phyloP scores from a whole-genome alignment of 2,888 invertebrate species.

The Scaptomyza cyrtandrae region DNA sequence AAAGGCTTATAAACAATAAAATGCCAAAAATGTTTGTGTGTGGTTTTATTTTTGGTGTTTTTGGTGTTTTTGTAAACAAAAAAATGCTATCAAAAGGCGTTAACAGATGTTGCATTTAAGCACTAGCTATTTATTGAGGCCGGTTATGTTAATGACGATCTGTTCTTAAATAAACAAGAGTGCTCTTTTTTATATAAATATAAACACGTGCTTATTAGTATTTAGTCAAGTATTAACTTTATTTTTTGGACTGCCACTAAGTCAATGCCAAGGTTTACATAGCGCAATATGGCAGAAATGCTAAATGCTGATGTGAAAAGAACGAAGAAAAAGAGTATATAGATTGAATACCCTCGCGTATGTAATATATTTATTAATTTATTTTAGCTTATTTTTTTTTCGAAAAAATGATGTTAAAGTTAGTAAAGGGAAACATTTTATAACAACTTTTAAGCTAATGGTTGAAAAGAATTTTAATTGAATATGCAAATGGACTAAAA shows the following conservation, averaged over 20 bases:
- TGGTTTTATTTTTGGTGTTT: constrained; percentile 35
- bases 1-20: constrained; percentile 61
- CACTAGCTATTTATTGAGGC: constrained; percentile 47
- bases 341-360: not conserved
- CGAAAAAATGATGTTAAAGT: not conserved
- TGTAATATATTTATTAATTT: not conserved
- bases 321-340: not conserved
- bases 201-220: constrained; percentile 34
- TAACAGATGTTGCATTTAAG: constrained; percentile 74
- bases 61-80: constrained; percentile 70
- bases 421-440: not conserved
- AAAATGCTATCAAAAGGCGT: constrained; percentile 34
- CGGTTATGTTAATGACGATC: constrained; percentile 33
- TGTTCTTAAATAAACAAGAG: constrained; percentile 58
- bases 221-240: constrained; percentile 32
- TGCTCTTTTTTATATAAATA: constrained; percentile 41
- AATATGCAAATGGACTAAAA: not conserved
- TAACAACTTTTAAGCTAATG: not conserved
- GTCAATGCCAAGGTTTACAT: constrained; percentile 55
- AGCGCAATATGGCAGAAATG: constrained; percentile 20
- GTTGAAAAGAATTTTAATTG: not conserved
- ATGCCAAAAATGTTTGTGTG: constrained; percentile 8
- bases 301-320: constrained; percentile 16
- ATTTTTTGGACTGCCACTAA: constrained; percentile 28
- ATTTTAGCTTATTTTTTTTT: too few relatives aligned